Evolutionary conservation across 2,888 invertebrate species (phyloP).

Genomic region (Acronicta psi): DNA sequence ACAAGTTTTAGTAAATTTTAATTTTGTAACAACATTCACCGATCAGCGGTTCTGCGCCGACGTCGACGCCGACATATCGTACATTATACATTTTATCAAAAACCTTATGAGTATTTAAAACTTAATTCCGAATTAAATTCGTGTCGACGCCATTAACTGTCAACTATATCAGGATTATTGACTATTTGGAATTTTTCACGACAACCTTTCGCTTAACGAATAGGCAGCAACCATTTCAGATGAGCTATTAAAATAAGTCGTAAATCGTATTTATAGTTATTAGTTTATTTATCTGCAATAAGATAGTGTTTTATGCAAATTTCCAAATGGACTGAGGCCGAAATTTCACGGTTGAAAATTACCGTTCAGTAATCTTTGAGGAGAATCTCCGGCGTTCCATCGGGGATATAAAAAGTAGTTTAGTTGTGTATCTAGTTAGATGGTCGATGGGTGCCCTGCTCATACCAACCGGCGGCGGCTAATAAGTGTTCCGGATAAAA

Average conservation of each 20-base stretch:
- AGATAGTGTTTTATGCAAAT: constrained; percentile 52
- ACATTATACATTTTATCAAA: constrained; percentile 67
- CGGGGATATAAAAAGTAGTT: constrained; percentile 14
- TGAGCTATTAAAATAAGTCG: constrained; percentile 45
- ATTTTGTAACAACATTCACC: constrained; percentile 59
- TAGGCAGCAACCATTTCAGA: constrained; percentile 37
- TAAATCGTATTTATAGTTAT: constrained; percentile 52
- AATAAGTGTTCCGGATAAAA: constrained; percentile 61
- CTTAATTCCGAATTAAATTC: constrained; percentile 69
- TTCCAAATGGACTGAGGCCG: constrained; percentile 23
- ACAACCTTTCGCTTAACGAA: constrained; percentile 60
- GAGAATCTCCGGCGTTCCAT: constrained; percentile 21
- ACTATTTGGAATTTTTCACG: constrained; percentile 62
- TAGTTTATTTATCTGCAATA: constrained; percentile 50
- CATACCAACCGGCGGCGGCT: constrained; percentile 45
- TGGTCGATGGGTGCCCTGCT: background rate
- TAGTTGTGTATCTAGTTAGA: constrained; percentile 1
- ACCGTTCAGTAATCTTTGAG: constrained; percentile 25
- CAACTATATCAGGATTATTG: constrained; percentile 71
- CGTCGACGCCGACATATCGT: constrained; percentile 64
- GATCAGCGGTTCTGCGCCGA: too few relatives aligned
- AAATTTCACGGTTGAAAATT: constrained; percentile 43
- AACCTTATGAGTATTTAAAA: constrained; percentile 64
- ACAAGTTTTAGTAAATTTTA: constrained; percentile 63
- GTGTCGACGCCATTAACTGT: constrained; percentile 68